Conservation (phyloP, 2,888 invertebrate species). For the Dicycla oo region DNA sequence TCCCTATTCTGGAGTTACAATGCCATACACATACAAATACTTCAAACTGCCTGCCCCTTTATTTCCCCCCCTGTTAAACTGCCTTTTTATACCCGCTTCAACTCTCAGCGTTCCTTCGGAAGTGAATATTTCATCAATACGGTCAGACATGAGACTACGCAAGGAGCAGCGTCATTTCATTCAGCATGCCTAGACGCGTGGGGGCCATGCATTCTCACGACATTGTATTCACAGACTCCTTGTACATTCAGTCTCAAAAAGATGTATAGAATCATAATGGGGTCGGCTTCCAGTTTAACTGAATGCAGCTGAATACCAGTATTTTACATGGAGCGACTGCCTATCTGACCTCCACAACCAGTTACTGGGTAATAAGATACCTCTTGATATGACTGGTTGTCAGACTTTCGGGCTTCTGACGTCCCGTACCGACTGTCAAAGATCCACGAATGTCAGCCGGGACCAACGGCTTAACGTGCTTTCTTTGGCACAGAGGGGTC, state of each 20-base stretch:
- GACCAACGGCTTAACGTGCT: too few species aligned
- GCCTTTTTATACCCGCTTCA: neutral
- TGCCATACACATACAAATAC: neutral
- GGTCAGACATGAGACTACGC: constrained; percentile 44
- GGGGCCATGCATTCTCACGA: constrained; percentile 40
- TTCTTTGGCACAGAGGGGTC: too few species aligned
- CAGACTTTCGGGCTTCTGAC: too few species aligned
- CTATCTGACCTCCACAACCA: too few species aligned
- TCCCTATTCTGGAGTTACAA: neutral
- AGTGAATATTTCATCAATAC: constrained; percentile 46
- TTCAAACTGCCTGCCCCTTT: neutral
- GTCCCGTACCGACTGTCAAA: too few species aligned
- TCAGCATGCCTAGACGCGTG: constrained; percentile 32
- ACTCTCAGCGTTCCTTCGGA: constrained; percentile 9
- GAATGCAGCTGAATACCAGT: too few species aligned
- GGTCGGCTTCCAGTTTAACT: too few species aligned
- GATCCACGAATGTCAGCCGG: too few species aligned
- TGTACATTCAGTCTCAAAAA: neutral
- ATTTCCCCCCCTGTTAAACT: neutral
- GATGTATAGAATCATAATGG: too few species aligned
- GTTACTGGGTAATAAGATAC: too few species aligned
- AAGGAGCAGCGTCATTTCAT: constrained; percentile 34
- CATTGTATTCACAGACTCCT: neutral
- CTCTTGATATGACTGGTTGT: too few species aligned
- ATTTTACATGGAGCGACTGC: too few species aligned